These are phyloP conservation scores for Callopanchax toddi DNA, from an alignment of 2,113 vertebrate species.

Conservation along the genomic window DNA sequence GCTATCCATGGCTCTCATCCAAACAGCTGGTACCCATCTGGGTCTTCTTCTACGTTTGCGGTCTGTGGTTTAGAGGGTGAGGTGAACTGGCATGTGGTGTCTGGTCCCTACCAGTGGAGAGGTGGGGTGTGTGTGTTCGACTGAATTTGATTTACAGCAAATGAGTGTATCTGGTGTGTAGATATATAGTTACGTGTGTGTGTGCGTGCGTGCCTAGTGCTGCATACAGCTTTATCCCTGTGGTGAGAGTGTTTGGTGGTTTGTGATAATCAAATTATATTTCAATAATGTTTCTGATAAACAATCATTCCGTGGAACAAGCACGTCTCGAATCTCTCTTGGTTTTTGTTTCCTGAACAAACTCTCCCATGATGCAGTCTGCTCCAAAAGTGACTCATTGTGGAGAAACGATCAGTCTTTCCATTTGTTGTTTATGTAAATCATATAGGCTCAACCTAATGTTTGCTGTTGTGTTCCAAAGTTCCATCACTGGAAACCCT, in stretches of 20 bases:
- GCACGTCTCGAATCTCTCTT: conserved; percentile 21
- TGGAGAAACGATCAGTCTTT: conserved; percentile 59
- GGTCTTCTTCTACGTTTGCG: conserved; percentile 67
- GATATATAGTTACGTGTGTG: too few relatives aligned
- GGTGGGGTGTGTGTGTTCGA: too few relatives aligned
- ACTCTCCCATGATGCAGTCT: conserved; percentile 47
- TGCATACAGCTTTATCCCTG: too few relatives aligned
- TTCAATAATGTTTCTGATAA: conserved; percentile 45
- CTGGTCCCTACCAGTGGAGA: conserved; percentile 66
- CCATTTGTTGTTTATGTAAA: conserved; percentile 73
- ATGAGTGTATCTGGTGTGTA: too few relatives aligned
- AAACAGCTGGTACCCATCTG: conserved; percentile 82
- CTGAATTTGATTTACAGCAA: too few relatives aligned
- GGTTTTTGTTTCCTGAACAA: conserved; percentile 25
- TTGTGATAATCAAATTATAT: conserved; percentile 53
- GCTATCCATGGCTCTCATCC: conserved; percentile 70
- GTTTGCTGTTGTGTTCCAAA: conserved; percentile 48
- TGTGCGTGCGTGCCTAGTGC: conserved; percentile 61
- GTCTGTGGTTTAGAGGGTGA: conserved; percentile 71
- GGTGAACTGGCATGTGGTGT: conserved; percentile 76
- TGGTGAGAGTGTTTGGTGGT: conserved; percentile 62
- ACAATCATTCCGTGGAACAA: not conserved
- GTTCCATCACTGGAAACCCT: conserved; percentile 69
- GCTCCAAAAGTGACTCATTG: conserved; percentile 68
- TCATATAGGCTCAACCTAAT: conserved; percentile 59